Percentiles rank a stretch among this genome's conserved stretches.
Evolutionary conservation across 2,888 invertebrate species (phyloP).

Genomic region (Teleogryllus oceanicus): DNA sequence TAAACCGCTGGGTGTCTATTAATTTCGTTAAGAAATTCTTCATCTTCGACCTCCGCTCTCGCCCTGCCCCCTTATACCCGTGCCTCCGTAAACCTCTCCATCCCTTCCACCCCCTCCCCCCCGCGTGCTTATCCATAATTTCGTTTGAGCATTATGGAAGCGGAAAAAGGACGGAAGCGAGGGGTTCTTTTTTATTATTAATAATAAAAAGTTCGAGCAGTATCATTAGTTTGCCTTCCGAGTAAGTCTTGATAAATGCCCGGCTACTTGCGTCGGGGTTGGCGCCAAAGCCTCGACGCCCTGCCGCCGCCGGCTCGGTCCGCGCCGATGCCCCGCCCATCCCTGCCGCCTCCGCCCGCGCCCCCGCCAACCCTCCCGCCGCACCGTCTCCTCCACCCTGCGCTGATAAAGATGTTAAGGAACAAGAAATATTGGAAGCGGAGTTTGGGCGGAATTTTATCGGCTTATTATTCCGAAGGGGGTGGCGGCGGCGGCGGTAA

Average conservation of each 20-base stretch:
- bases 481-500: not conserved
- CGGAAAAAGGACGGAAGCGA: not conserved
- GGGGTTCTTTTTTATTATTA: not conserved
- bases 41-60: not conserved
- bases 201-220: not conserved
- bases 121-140: not conserved
- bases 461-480: slow-evolving; percentile 11
- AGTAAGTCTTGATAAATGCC: slow-evolving; percentile 6
- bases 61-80: too few species aligned
- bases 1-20: slow-evolving; percentile 7
- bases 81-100: too few species aligned
- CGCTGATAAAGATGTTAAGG: slow-evolving; percentile 18
- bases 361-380: not conserved
- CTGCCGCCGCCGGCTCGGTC: not conserved
- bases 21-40: not conserved
- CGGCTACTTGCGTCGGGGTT: slow-evolving; percentile 5
- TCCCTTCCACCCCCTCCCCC: too few species aligned
- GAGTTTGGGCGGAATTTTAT: slow-evolving; percentile 9
- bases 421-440: slow-evolving; percentile 18
- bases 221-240: not conserved
- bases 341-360: not conserved
- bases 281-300: not conserved
- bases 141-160: not conserved
- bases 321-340: not conserved
- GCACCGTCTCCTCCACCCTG: not conserved